Conservation (phyloP, 2,888 invertebrate species). For the Ecliptopera silaceata region DNA sequence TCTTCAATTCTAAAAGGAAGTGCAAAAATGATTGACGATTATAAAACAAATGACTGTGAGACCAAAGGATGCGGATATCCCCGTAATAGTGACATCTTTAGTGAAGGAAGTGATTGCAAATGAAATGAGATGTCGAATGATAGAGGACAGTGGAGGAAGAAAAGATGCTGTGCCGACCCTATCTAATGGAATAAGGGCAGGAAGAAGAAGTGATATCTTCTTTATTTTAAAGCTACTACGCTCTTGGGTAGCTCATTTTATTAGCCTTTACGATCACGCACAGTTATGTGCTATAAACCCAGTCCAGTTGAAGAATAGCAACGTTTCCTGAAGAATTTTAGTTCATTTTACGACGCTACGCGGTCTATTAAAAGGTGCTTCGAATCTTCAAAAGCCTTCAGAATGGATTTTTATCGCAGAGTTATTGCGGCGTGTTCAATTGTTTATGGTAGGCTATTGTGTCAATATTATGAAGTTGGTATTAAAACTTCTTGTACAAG, state of each 20-base stretch:
- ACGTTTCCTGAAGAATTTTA: conserved; percentile 58
- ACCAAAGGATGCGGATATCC: too few species aligned
- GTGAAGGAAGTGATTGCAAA: too few species aligned
- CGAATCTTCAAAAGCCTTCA: conserved; percentile 25
- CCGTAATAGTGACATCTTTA: too few species aligned
- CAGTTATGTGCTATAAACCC: conserved; percentile 44
- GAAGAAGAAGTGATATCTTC: too few species aligned
- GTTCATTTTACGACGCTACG: conserved; percentile 53
- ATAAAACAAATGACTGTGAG: too few species aligned
- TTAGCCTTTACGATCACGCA: conserved; percentile 17
- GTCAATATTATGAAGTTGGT: conserved; percentile 19
- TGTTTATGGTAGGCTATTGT: conserved; percentile 39
- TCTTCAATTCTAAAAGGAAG: too few species aligned
- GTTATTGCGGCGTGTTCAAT: conserved; percentile 53
- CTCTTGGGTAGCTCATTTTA: neutral
- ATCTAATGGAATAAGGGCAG: too few species aligned
- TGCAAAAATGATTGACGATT: too few species aligned
- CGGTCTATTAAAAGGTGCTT: conserved; percentile 58
- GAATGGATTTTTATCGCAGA: conserved; percentile 46
- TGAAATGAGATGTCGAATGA: too few species aligned
- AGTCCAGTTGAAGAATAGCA: conserved; percentile 50
- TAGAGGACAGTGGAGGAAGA: too few species aligned
- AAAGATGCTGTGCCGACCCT: too few species aligned
- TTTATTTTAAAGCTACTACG: neutral
- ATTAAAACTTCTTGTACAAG: neutral